These are phyloP conservation scores for Chlamydotis undulata DNA, from an alignment of 2,113 vertebrate species.

Conservation along the genomic window DNA sequence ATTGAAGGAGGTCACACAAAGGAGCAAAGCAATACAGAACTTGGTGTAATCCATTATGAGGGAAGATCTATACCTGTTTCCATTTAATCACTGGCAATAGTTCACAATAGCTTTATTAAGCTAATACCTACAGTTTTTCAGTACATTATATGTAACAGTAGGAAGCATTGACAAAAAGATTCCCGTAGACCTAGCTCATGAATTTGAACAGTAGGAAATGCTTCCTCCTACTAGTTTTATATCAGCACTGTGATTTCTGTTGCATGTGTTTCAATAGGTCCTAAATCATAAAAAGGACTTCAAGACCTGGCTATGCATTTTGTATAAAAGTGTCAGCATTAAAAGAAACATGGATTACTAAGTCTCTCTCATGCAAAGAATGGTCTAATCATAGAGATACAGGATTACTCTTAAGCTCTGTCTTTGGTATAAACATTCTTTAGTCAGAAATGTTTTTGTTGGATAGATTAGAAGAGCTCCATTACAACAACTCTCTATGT, in stretches of 20 bases:
- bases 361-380: neutral
- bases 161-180: constrained; percentile 31
- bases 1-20: neutral
- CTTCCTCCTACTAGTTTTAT: constrained; percentile 40
- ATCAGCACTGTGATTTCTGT: neutral
- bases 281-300: constrained; percentile 12
- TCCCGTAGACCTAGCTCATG: constrained; percentile 7
- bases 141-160: constrained; percentile 23
- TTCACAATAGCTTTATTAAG: constrained; percentile 32
- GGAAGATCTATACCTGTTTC: constrained; percentile 18
- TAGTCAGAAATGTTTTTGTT: neutral
- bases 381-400: neutral
- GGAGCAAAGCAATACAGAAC: neutral
- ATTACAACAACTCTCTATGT: neutral
- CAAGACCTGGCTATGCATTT: constrained; percentile 2
- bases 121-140: constrained; percentile 27
- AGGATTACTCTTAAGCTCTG: constrained; percentile 3
- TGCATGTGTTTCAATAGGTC: constrained; percentile 13
- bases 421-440: neutral
- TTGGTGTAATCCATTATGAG: constrained; percentile 20
- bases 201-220: constrained; percentile 39
- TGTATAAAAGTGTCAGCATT: neutral
- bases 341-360: neutral
- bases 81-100: constrained; percentile 25
- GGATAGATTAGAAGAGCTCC: neutral